These are phyloP conservation scores for Vulpes lagopus DNA, from an alignment of 2,113 vertebrate species.

Conservation along the genomic window DNA sequence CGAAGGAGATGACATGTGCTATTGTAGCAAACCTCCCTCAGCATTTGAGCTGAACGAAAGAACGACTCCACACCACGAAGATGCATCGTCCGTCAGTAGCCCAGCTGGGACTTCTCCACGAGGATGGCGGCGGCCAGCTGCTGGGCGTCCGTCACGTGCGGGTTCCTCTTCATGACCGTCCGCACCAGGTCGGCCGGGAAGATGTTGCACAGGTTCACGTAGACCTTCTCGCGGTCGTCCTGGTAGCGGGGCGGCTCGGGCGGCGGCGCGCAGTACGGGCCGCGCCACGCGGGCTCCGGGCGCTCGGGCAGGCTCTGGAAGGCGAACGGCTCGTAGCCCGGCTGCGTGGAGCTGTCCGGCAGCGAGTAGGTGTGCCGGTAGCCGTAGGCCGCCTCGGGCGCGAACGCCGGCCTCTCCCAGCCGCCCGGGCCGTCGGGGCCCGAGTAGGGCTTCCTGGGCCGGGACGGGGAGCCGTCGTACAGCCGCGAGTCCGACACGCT, in stretches of 20 bases:
- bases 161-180: slow-evolving; percentile 96
- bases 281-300: slow-evolving; percentile 91
- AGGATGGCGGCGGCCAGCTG: slow-evolving; percentile 97
- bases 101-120: slow-evolving; percentile 94
- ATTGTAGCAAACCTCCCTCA: slow-evolving; percentile 94
- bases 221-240: slow-evolving; percentile 94
- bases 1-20: slow-evolving; percentile 92
- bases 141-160: slow-evolving; percentile 96
- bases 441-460: slow-evolving; percentile 90
- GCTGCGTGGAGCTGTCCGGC: slow-evolving; percentile 88
- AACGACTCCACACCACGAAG: slow-evolving; percentile 88
- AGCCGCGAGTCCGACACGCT: slow-evolving; percentile 95
- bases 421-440: slow-evolving; percentile 89
- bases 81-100: slow-evolving; percentile 91
- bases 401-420: slow-evolving; percentile 89
- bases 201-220: slow-evolving; percentile 97
- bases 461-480: slow-evolving; percentile 91
- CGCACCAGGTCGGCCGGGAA: slow-evolving; percentile 96
- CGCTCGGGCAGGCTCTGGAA: slow-evolving; percentile 95
- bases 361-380: slow-evolving; percentile 91
- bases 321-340: slow-evolving; percentile 91
- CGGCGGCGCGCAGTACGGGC: slow-evolving; percentile 88
- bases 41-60: slow-evolving; percentile 90
- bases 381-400: slow-evolving; percentile 87
- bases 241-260: slow-evolving; percentile 90